Evolutionary conservation across 2,888 invertebrate genomes (phyloP).

Genomic region (Petrophora chlorosata): DNA sequence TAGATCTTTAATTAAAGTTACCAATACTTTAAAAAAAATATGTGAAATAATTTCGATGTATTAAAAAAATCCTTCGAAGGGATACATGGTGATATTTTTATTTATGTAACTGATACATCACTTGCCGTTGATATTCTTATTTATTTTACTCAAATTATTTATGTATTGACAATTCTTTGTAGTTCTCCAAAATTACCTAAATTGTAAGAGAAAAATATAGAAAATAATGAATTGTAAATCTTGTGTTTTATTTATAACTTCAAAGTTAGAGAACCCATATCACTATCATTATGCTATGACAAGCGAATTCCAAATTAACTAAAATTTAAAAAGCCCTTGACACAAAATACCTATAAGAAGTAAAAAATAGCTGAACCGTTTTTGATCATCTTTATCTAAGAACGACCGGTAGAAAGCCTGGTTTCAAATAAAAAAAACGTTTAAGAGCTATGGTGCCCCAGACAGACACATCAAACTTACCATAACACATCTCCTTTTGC

Average conservation of each 20-base stretch:
- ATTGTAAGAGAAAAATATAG: slow-evolving; percentile 74
- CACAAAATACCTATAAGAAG: background rate
- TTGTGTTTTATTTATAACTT: slow-evolving; percentile 46
- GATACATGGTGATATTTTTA: slow-evolving; percentile 41
- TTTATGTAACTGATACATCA: slow-evolving; percentile 48
- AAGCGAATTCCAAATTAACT: too few species aligned
- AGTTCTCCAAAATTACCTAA: slow-evolving; percentile 67
- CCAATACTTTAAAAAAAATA: slow-evolving; percentile 69
- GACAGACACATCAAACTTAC: too few species aligned
- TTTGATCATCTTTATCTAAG: too few species aligned
- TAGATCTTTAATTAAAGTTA: slow-evolving; percentile 75
- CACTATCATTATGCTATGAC: too few species aligned
- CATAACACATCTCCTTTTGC: too few species aligned
- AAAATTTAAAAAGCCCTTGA: too few species aligned
- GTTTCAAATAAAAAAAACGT: too few species aligned
- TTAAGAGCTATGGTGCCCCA: too few species aligned
- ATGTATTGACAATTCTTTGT: slow-evolving; percentile 59
- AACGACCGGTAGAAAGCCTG: too few species aligned
- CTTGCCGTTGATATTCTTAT: slow-evolving; percentile 76
- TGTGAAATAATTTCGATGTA: slow-evolving; percentile 43
- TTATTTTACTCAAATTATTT: slow-evolving; percentile 55
- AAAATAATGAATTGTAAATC: slow-evolving; percentile 65
- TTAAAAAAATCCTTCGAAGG: slow-evolving; percentile 35
- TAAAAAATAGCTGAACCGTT: too few species aligned
- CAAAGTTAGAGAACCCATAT: too few species aligned